Conservation (phyloP, 2,797 vertebrate genomes). For the Sarcoramphus papa region DNA sequence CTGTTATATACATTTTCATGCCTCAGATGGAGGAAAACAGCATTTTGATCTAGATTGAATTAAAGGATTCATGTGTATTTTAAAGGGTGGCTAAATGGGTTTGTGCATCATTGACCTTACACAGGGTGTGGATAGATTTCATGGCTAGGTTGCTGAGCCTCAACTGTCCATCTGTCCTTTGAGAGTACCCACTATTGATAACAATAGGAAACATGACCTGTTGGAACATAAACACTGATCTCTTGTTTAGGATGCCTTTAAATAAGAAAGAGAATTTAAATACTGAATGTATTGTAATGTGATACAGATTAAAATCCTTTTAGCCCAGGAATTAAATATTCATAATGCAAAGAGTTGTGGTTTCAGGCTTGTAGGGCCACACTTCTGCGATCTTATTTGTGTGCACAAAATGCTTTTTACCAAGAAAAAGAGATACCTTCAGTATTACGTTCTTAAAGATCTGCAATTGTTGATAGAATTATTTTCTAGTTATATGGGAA, state of each 20-base stretch:
- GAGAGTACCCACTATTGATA: background rate
- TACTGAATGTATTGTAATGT: background rate
- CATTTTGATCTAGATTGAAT: slow-evolving; percentile 21
- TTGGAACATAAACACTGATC: background rate
- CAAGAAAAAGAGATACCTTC: background rate
- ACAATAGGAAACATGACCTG: background rate
- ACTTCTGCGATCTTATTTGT: background rate
- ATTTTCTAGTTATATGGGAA: background rate
- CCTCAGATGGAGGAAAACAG: background rate
- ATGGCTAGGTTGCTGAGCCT: background rate
- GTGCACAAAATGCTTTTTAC: background rate
- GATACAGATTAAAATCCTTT: background rate
- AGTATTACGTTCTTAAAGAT: background rate
- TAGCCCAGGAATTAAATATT: background rate
- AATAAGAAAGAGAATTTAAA: background rate
- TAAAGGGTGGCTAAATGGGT: background rate
- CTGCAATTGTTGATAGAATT: background rate
- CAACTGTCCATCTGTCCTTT: background rate
- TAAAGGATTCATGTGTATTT: slow-evolving; percentile 15
- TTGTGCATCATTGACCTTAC: background rate
- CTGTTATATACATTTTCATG: slow-evolving; percentile 44
- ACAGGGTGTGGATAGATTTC: background rate
- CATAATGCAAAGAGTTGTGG: background rate
- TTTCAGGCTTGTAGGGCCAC: background rate
- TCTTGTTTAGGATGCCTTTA: background rate